These are phyloP conservation scores for Hemibagrus wyckioides DNA, from an alignment of 2,113 vertebrate genomes.

Conservation along the genomic window DNA sequence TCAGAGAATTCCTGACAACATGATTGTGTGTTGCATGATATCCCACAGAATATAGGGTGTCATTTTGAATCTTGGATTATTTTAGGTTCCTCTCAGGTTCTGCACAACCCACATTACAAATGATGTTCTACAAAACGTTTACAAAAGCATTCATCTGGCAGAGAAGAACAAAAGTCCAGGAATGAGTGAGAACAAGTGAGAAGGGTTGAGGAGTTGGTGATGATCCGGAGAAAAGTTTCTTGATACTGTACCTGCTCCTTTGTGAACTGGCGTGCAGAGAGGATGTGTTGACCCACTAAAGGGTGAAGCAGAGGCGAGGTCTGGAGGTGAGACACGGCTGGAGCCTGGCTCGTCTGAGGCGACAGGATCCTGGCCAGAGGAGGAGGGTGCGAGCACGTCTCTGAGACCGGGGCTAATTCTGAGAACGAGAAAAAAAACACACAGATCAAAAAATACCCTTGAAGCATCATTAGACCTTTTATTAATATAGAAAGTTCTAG, in stretches of 20 bases:
- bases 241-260: constrained; percentile 88
- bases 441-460: background rate
- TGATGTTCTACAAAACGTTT: background rate
- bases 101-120: background rate
- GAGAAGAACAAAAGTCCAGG: background rate
- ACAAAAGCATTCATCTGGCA: background rate
- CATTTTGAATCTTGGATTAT: background rate
- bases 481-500: background rate
- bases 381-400: constrained; percentile 72
- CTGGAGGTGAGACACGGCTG: constrained; percentile 75
- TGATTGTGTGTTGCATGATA: background rate
- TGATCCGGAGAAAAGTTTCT: too few relatives aligned
- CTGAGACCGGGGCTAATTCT: constrained; percentile 66
- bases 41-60: background rate
- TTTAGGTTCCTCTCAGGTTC: too few relatives aligned
- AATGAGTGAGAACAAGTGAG: too few relatives aligned
- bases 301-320: constrained; percentile 84
- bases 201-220: too few relatives aligned
- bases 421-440: background rate
- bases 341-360: constrained; percentile 74
- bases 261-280: constrained; percentile 90
- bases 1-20: background rate
- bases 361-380: constrained; percentile 85
- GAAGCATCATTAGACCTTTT: background rate
- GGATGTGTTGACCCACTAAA: constrained; percentile 88